Evolutionary conservation across 2,797 vertebrate genomes (phyloP), one percentile per base, ranked within the genome.

Genomic region (Buceros bicornis): DNA sequence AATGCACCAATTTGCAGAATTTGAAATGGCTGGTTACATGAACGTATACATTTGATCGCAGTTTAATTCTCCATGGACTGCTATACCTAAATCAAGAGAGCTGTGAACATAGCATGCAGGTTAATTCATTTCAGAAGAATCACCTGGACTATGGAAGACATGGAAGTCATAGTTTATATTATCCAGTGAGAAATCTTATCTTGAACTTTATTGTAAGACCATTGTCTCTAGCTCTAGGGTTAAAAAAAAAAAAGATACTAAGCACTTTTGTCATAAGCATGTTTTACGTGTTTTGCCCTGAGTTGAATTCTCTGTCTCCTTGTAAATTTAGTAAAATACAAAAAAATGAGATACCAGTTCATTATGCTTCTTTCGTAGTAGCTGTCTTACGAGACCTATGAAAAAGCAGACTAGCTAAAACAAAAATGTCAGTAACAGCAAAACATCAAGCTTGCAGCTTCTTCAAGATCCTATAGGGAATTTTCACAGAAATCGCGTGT

Each of bases 1-100:
- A 98, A 98, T 97, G 89, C 96, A 94, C 94, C 97, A 94, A 97
- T 98, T 98, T 89, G 18, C 79, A 72, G 93, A 88, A 92, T 96
- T 92, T 96, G 90, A 97, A 97, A 98, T 94, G 92, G 87, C 93
- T 95, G 96, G 95, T 97, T 98, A 95, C 89, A 96, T 91, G 97
- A 97, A 97, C 31, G 21, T 97, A 97, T 96, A 95, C 74, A 65
- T 97, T 97, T 96, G 94, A 97, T 93, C 95, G 4, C 88, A 92
- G 92, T 95, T 89, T 96, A 92, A 95, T 97, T 65, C 96, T 96
- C 92, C 94, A 85, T 62, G 90, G 87, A 67, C 94, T 96, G 91
- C 64, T 85, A 84, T 95, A 80, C 85, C 95, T 94, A 95, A 93
- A 90, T 93, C 87, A 87, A 92, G 91, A 78, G 91, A 92, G 58